Conservation (phyloP, 2,797 vertebrate species). For the Chromobotia macracanthus region DNA sequence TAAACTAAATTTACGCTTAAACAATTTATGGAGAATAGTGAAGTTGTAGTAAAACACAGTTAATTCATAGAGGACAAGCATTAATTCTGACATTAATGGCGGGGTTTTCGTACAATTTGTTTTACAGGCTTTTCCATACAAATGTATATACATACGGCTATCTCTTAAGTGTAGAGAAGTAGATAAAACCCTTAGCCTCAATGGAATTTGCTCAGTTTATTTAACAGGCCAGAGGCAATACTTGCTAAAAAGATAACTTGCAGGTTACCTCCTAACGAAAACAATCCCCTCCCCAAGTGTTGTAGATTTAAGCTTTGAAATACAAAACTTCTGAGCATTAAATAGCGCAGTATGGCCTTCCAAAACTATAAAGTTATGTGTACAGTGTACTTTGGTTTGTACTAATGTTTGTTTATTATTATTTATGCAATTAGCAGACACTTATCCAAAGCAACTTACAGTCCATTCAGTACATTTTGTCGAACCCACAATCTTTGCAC, state of each 20-base stretch:
- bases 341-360: too few relatives aligned
- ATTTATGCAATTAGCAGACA: too few relatives aligned
- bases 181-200: conserved; percentile 24
- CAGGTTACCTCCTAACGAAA: conserved; percentile 27
- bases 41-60: conserved; percentile 41
- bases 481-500: too few relatives aligned
- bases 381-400: too few relatives aligned
- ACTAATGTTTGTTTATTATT: too few relatives aligned
- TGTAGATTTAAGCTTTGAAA: conserved; percentile 1
- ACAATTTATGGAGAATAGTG: conserved; percentile 46
- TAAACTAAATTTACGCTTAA: conserved; percentile 47
- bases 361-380: too few relatives aligned
- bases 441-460: too few relatives aligned
- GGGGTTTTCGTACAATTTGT: conserved; percentile 46
- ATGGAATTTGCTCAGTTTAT: conserved; percentile 52
- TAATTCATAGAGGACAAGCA: conserved; percentile 49
- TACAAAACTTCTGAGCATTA: neutral
- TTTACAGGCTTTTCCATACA: conserved; percentile 41
- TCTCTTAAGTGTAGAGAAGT: conserved; percentile 35
- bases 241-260: conserved; percentile 47
- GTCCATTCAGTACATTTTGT: too few relatives aligned
- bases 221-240: conserved; percentile 50
- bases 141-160: conserved; percentile 28
- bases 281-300: conserved; percentile 36
- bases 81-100: conserved; percentile 50